Percentiles rank a stretch among this genome's conserved stretches.
phyloP scores from a whole-genome alignment of 2,888 invertebrate species.

The Synanthedon vespiformis region DNA sequence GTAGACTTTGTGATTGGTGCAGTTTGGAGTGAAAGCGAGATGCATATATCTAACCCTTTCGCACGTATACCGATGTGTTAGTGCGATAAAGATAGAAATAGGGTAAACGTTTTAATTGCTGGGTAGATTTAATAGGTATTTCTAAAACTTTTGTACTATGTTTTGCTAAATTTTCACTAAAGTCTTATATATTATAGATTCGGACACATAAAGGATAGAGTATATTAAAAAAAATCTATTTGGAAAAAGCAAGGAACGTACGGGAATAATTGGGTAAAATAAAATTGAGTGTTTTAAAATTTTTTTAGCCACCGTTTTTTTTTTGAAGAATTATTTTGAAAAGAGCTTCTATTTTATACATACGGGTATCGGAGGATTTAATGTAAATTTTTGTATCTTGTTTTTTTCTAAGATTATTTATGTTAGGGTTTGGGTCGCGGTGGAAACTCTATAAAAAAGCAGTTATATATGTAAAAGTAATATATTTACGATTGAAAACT shows the following conservation, averaged over 20 bases:
- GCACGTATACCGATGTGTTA: constrained; percentile 38
- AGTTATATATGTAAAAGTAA: too few relatives aligned
- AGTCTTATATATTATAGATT: constrained; percentile 43
- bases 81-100: constrained; percentile 65
- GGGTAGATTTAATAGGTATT: constrained; percentile 65
- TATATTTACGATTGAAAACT: too few relatives aligned
- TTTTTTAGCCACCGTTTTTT: constrained; percentile 14
- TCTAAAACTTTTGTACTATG: constrained; percentile 70
- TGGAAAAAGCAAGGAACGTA: constrained; percentile 38
- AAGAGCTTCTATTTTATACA: constrained; percentile 58
- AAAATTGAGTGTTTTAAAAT: constrained; percentile 4
- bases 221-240: constrained; percentile 24
- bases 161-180: constrained; percentile 71
- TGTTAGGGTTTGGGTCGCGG: constrained; percentile 5
- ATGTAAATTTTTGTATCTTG: constrained; percentile 40
- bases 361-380: constrained; percentile 29
- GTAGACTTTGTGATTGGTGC: constrained; percentile 43
- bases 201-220: constrained; percentile 57
- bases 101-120: constrained; percentile 59
- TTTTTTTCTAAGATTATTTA: constrained; percentile 64
- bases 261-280: constrained; percentile 25
- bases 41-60: constrained; percentile 26
- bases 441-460: too few relatives aligned
- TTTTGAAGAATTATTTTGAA: constrained; percentile 20
- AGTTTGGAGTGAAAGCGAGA: constrained; percentile 24